These are phyloP conservation scores for Neosilurus mollespiculum DNA, from an alignment of 2,797 vertebrate species.

Conservation along the genomic window DNA sequence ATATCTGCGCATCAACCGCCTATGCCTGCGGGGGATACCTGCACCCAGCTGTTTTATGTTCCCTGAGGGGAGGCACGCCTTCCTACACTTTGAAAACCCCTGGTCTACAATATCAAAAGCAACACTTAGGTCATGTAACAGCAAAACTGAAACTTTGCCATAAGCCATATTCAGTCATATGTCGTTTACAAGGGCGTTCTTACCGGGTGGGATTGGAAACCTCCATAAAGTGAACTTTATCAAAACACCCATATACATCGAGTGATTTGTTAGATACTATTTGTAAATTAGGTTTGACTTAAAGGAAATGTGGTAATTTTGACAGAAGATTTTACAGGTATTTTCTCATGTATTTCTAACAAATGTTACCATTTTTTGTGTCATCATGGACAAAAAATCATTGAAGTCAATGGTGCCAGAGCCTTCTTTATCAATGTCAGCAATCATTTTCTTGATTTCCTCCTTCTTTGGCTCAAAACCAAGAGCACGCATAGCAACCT, in stretches of 20 bases:
- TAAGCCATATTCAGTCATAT: not conserved
- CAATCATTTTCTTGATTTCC: conserved; percentile 90
- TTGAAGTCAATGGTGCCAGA: conserved; percentile 83
- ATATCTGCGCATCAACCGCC: too few species aligned
- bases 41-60: too few species aligned
- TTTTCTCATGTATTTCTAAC: not conserved
- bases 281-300: not conserved
- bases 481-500: conserved; percentile 93
- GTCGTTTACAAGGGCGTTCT: not conserved
- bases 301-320: not conserved
- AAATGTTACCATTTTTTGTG: conserved; percentile 86
- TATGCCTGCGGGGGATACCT: too few species aligned
- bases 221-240: not conserved
- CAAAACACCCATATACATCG: not conserved
- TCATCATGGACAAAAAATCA: conserved; percentile 90
- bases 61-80: too few species aligned
- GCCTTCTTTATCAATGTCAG: conserved; percentile 85
- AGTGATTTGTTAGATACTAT: not conserved
- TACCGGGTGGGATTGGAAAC: not conserved
- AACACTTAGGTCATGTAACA: not conserved
- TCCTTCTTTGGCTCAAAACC: conserved; percentile 97
- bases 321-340: not conserved
- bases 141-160: not conserved
- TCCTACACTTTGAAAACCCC: too few species aligned
- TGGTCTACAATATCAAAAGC: not conserved